These are phyloP conservation scores for Poeciliopsis turrubarensis DNA, from an alignment of 2,113 vertebrate genomes.

Conservation along the genomic window DNA sequence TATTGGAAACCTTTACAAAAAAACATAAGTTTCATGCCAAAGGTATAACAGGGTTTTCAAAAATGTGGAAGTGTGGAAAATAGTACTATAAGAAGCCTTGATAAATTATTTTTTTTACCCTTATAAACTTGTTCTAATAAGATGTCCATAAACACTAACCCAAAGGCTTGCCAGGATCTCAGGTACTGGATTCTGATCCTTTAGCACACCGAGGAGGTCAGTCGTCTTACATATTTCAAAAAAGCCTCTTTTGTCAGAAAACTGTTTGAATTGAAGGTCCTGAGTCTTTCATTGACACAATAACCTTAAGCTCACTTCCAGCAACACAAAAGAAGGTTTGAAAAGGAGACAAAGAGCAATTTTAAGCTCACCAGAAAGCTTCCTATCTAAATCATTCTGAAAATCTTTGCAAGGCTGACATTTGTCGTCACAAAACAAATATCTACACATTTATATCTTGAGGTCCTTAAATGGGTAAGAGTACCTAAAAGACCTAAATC, in stretches of 20 bases:
- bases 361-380: neutral
- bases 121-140: too few relatives aligned
- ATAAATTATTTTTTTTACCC: too few relatives aligned
- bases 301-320: neutral
- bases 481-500: neutral
- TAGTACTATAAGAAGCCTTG: too few relatives aligned
- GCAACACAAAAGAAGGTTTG: neutral
- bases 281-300: neutral
- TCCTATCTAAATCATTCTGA: neutral
- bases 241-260: neutral
- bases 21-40: too few relatives aligned
- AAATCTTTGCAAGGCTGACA: neutral
- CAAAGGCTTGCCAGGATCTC: too few relatives aligned
- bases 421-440: neutral
- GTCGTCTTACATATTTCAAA: neutral
- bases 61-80: too few relatives aligned
- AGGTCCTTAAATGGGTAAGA: neutral
- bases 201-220: too few relatives aligned
- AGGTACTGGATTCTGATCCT: too few relatives aligned
- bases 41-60: too few relatives aligned
- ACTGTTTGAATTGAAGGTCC: neutral
- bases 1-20: too few relatives aligned
- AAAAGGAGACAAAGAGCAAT: neutral
- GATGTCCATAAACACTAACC: too few relatives aligned
- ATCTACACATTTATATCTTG: neutral